These are phyloP conservation scores for Pachyseris speciosa DNA, from an alignment of 64 coral and sea anemone genomes.

Conservation along the genomic window DNA sequence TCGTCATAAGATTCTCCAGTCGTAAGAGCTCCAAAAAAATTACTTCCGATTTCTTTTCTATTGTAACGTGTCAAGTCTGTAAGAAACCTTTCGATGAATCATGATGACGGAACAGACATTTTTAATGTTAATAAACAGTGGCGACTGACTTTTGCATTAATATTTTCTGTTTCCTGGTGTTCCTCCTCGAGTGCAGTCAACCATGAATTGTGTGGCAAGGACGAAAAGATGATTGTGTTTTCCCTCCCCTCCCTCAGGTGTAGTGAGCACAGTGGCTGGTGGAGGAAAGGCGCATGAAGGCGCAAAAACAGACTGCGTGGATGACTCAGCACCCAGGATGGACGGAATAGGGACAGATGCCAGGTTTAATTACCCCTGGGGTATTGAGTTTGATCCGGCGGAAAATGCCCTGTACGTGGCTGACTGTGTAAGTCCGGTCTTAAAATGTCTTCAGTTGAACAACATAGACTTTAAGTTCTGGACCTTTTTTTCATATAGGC, in stretches of 20 bases:
- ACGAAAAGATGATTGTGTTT: background rate
- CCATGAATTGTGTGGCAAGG: no score
- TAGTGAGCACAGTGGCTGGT: conserved; percentile 44
- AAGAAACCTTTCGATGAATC: no score
- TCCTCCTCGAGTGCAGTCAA: no score
- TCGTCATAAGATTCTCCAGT: no score
- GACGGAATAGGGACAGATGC: conserved; percentile 51
- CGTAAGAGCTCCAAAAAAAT: no score
- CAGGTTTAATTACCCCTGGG: conserved; percentile 74
- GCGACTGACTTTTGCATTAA: no score
- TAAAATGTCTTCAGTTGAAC: background rate
- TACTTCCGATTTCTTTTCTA: no score
- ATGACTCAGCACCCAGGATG: background rate
- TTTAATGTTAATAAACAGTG: no score
- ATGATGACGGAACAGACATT: no score
- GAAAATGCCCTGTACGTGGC: conserved; percentile 59
- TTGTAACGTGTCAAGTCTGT: no score
- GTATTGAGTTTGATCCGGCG: conserved; percentile 25
- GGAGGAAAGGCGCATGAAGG: conserved; percentile 52
- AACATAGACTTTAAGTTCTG: background rate
- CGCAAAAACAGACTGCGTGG: conserved; percentile 45
- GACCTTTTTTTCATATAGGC: no score
- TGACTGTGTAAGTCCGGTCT: conserved; percentile 51
- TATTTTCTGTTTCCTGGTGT: no score
- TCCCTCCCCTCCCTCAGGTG: background rate